Evolutionary conservation across 2,888 invertebrate genomes (phyloP).

Genomic region (Entomobrya multifasciata): DNA sequence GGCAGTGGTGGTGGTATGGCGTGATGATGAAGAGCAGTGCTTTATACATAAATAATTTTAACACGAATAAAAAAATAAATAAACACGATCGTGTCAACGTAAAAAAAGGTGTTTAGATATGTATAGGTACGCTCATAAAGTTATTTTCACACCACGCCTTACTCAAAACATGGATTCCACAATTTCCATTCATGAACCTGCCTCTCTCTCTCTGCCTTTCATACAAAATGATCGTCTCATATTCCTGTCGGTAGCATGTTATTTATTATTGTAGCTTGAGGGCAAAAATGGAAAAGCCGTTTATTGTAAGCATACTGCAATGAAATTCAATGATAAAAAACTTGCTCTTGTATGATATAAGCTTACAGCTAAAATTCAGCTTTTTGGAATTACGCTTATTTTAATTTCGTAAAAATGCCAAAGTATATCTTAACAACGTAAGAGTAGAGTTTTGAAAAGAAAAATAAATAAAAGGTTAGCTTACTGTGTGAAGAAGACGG

Average conservation of each 20-base stretch:
- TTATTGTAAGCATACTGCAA: background rate
- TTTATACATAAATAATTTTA: conserved; percentile 21
- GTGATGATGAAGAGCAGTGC: background rate
- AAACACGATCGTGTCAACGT: conserved; percentile 35
- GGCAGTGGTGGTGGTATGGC: background rate
- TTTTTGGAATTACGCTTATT: too few relatives aligned
- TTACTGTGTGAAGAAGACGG: conserved; percentile 79
- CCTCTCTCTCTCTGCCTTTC: conserved; percentile 4
- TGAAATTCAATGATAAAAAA: too few relatives aligned
- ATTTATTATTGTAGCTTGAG: conserved; percentile 12
- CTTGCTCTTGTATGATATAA: too few relatives aligned
- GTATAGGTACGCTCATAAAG: background rate
- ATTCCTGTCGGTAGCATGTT: background rate
- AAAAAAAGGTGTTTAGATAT: background rate
- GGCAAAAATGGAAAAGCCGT: background rate
- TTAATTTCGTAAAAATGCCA: too few relatives aligned
- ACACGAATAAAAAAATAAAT: background rate
- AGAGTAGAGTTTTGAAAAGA: too few relatives aligned
- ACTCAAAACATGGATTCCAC: conserved; percentile 57
- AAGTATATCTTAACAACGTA: too few relatives aligned
- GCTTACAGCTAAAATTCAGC: too few relatives aligned
- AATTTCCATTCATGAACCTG: conserved; percentile 19
- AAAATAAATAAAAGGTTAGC: conserved; percentile 25
- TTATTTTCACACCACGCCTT: conserved; percentile 61
- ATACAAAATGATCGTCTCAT: background rate